phyloP scores from a whole-genome alignment of 2,797 vertebrate species.

The Dromococcyx pavoninus region DNA sequence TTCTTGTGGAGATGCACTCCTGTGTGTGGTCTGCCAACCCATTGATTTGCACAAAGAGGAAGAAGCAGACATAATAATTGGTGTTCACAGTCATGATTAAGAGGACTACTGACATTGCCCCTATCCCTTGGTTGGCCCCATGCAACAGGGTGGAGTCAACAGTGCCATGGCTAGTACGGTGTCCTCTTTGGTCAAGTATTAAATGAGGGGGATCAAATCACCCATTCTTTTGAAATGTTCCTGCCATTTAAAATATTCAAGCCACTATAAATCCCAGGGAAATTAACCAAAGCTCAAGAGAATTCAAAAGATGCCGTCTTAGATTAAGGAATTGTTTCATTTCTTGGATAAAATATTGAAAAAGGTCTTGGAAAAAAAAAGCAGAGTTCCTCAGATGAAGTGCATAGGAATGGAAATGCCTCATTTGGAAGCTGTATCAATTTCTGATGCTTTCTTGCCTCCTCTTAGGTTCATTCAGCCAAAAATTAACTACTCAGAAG shows the following conservation, averaged over 20 bases:
- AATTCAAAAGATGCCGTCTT: neutral
- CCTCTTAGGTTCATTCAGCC: neutral
- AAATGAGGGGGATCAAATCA: neutral
- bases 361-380: neutral
- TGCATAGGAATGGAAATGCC: neutral
- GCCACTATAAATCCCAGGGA: neutral
- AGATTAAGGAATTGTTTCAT: neutral
- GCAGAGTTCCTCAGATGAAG: neutral
- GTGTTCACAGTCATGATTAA: neutral
- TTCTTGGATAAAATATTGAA: neutral
- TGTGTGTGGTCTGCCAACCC: neutral
- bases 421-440: neutral
- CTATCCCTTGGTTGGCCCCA: fast-evolving
- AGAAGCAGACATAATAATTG: neutral
- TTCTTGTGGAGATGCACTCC: neutral
- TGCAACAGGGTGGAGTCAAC: neutral
- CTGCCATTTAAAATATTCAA: neutral
- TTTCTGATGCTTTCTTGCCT: neutral
- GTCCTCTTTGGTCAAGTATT: neutral
- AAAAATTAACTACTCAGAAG: neutral
- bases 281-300: neutral
- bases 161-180: neutral
- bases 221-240: neutral
- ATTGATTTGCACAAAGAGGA: neutral
- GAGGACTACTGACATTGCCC: neutral